Conservation (phyloP, 2,888 invertebrate genomes). For the Hylaea fasciaria region DNA sequence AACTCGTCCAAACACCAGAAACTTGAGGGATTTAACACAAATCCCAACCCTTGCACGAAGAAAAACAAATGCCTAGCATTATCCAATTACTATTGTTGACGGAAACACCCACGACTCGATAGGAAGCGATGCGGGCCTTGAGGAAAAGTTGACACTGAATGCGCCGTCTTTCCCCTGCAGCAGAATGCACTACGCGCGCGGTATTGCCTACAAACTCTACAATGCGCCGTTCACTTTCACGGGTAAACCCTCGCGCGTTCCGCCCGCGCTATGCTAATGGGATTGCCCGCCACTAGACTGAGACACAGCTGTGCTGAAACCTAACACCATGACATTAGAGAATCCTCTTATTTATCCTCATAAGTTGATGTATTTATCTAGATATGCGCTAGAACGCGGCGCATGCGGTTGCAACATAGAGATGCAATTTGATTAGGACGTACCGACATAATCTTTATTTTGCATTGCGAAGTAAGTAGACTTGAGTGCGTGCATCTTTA, state of each 20-base stretch:
- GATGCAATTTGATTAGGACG: too few relatives aligned
- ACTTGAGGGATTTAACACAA: too few relatives aligned
- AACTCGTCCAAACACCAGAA: too few relatives aligned
- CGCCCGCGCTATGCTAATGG: background rate
- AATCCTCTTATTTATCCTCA: slow-evolving; percentile 5
- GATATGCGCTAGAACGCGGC: too few relatives aligned
- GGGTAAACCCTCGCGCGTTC: slow-evolving; percentile 7
- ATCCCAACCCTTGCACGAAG: too few relatives aligned
- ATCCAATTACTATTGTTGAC: background rate
- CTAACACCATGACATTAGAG: background rate
- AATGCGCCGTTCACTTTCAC: slow-evolving; percentile 11
- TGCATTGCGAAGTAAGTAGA: too few relatives aligned
- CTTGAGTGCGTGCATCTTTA: too few relatives aligned
- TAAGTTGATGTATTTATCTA: background rate
- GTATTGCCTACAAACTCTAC: background rate
- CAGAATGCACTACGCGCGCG: background rate
- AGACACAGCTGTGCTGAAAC: slow-evolving; percentile 5
- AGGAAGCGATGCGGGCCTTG: slow-evolving; percentile 5
- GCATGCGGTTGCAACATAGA: too few relatives aligned
- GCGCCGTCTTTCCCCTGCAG: background rate
- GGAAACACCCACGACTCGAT: background rate
- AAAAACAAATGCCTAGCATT: too few relatives aligned
- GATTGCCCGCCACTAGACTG: background rate
- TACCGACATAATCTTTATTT: too few relatives aligned
- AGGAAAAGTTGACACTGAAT: background rate